Conservation (phyloP, 1,140 invertebrate species). For the Zophobas morio region DNA sequence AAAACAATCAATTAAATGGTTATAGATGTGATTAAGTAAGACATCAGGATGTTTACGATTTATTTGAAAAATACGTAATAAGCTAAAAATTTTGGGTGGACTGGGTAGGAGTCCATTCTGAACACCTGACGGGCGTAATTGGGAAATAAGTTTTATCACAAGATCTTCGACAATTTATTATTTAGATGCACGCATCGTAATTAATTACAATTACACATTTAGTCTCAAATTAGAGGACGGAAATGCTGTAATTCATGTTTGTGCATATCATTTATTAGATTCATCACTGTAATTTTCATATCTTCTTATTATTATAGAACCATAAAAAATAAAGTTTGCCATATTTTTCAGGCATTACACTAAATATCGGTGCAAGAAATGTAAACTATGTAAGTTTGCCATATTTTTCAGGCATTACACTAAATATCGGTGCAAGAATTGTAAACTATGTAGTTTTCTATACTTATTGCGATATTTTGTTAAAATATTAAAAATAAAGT, state of each 20-base stretch:
- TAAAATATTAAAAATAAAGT: too few relatives aligned
- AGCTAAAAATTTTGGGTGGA: background rate
- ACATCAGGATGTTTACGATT: constrained; percentile 24
- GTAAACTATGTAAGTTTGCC: too few relatives aligned
- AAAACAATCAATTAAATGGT: constrained; percentile 7
- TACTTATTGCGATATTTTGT: too few relatives aligned
- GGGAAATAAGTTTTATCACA: constrained; percentile 23
- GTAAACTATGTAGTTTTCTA: too few relatives aligned
- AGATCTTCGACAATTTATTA: constrained; percentile 49
- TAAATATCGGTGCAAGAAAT: too few relatives aligned
- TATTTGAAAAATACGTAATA: constrained; percentile 12
- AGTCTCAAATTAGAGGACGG: background rate
- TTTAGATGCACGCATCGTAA: constrained; percentile 48
- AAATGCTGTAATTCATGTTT: constrained; percentile 1
- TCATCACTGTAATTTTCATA: too few relatives aligned
- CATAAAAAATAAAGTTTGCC: too few relatives aligned
- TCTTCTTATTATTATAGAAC: too few relatives aligned
- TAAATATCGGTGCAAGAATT: too few relatives aligned
- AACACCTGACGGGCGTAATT: constrained; percentile 51
- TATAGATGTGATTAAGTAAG: background rate
- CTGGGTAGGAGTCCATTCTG: constrained; percentile 32
- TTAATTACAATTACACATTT: constrained; percentile 49
- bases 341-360: too few relatives aligned
- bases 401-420: too few relatives aligned
- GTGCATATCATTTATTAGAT: constrained; percentile 3